Base-by-base conservation (phyloP, 2,113 vertebrate genomes). In the Amphilophus citrinellus region DNA sequence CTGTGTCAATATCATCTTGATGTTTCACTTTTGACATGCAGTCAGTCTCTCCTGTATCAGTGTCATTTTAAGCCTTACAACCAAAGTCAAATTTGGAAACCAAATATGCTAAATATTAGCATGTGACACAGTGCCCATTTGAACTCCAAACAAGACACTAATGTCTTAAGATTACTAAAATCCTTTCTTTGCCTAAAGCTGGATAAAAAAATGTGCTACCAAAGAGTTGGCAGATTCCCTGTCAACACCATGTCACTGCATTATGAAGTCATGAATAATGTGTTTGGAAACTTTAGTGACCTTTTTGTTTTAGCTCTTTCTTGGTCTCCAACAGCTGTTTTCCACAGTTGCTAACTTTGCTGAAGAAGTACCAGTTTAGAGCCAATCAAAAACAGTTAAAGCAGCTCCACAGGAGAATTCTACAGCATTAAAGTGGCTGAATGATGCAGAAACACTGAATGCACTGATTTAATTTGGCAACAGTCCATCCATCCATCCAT, bases 231-330 rank as follows among this genome's bases (percentile, higher is more conserved):
- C 22, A 44, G 39, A 47, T 17, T 68, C 4, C 47, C 22, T 68
- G 13, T 66, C 22, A 47, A 44, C 39, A 66, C 4, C 14, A 66
- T 24, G 24, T 66, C n/a, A 66, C 8, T 47, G 39, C 22, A 27
- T 47, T 68, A 18, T 47, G 47, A 68, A 20, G 10, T 0, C 32
- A 3, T 73, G 20, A 32, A 0, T 53, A 53, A 32, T 0, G 24
- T 73, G 15, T 73, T 53, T 13, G 44, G 66, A 73, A 73, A 14
- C 47, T 14, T n/a, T 53, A 56, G 44, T 56, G 68, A 56, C 6
- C 47, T 30, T 73, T 53, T 53, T 53, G 10, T 71, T 32, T 73
- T 32, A 27, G 47, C 27, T 32, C 1, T n/a, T 5, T 73, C 32
- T 73, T 56, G 17, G 44, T 53, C 17, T 73, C 44, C 24, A 57